Conservation (phyloP, 2,888 invertebrate genomes). For the Hartigia nigra region DNA sequence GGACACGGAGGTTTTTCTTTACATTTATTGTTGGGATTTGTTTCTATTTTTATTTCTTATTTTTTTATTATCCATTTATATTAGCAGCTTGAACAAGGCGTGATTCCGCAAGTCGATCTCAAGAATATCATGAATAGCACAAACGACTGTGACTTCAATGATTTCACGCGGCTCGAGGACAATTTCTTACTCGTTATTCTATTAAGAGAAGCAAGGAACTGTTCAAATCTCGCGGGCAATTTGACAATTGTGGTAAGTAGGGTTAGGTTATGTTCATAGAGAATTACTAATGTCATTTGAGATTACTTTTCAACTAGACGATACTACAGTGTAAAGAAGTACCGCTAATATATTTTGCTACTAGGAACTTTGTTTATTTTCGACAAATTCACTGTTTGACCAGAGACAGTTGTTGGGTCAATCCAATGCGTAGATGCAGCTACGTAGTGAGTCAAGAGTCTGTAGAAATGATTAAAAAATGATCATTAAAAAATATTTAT, state of each 20-base stretch:
- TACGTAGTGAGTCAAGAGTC: neutral
- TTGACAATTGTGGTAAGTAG: neutral
- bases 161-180: neutral
- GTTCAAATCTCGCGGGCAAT: neutral
- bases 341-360: neutral
- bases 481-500: neutral
- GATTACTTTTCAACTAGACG: neutral
- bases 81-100: neutral
- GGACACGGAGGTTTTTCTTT: neutral
- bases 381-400: neutral
- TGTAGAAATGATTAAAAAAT: neutral
- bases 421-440: neutral
- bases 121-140: neutral
- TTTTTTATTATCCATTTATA: neutral
- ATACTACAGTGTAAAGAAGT: neutral
- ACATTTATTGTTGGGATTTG: neutral
- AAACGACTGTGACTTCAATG: neutral
- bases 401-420: neutral
- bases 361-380: neutral
- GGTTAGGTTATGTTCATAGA: neutral
- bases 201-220: neutral
- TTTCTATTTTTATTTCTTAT: neutral
- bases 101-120: neutral
- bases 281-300: neutral
- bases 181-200: neutral